Evolutionary conservation across 2,797 vertebrate species (phyloP), one percentile per base, ranked within the genome.

Genomic region (Coendou prehensilis): DNA sequence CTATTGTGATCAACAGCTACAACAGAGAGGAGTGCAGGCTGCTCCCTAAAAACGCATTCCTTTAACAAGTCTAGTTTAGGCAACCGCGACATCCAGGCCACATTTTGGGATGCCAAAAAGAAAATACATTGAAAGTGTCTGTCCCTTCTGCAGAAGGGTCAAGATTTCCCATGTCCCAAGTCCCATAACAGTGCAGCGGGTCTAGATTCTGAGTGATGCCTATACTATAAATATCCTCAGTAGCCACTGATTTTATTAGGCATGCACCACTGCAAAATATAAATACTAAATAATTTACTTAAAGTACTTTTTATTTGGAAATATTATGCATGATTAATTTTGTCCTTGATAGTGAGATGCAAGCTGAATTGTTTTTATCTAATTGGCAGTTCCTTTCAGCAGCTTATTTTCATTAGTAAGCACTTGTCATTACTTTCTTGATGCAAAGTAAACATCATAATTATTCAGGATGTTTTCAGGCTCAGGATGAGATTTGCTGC

Each of bases 281-380:
- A 97, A 97, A 94, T 93, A 91, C 94, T 96, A 90, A 98, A 96
- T 97, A 96, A 96, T 96, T 97, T 86, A 93, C 90, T 79, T 78
- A 71, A 88, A 92, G 64, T 67, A 73, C 30, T 83, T 94, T 94
- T 92, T 87, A 89, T 92, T 92, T 97, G 80, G 82, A 96, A 94
- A 93, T 84, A 86, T 15, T 69, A 93, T 89, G 82, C 93, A 92
- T 84, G 89, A 93, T 97, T 97, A 96, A 98, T 96, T 94, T 84
- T 64, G 89, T 92, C 94, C 94, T 78, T 90, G 78, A 91, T 86
- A 78, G 92, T 73, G 89, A 97, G 85, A 90, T 88, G 28, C 76
- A 96, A 78, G 69, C 57, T 93, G 94, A 96, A 96, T 96, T 97
- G 93, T 96, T 98, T 96, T 87, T 73, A 41, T 87, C 84, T 96